Conservation (phyloP, 2,888 invertebrate species). For the Yponomeuta plumbellus region DNA sequence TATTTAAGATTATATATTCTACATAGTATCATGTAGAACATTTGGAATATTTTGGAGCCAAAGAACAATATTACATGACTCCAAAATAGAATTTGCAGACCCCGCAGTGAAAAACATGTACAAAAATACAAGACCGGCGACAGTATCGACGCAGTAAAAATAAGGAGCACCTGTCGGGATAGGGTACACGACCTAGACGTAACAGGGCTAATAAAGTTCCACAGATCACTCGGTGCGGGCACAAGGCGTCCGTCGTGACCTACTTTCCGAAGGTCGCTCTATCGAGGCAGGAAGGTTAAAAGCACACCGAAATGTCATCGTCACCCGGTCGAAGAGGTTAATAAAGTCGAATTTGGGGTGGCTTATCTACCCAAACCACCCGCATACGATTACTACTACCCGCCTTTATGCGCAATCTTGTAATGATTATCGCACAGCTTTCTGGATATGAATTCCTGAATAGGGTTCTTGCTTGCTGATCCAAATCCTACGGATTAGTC, state of each 20-base stretch:
- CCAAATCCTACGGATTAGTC: background rate
- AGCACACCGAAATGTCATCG: conserved; percentile 5
- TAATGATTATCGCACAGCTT: conserved; percentile 7
- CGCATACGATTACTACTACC: conserved; percentile 1
- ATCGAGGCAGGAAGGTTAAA: conserved; percentile 11
- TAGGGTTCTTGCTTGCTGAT: background rate
- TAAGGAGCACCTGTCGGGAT: background rate
- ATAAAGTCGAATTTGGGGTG: background rate
- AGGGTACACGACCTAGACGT: conserved; percentile 4
- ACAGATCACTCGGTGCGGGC: background rate
- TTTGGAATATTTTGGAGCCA: too few relatives aligned
- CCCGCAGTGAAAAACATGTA: too few relatives aligned
- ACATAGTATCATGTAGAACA: too few relatives aligned
- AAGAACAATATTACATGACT: too few relatives aligned
- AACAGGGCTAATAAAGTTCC: conserved; percentile 9
- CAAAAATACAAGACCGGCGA: too few relatives aligned
- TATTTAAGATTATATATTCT: too few relatives aligned
- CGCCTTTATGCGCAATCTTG: background rate
- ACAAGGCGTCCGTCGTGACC: background rate
- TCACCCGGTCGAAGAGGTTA: conserved; percentile 4
- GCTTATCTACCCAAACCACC: conserved; percentile 9
- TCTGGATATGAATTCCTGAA: conserved; percentile 1
- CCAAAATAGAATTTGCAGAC: too few relatives aligned
- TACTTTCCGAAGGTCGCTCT: conserved; percentile 8
- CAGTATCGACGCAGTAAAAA: too few relatives aligned